Evolutionary conservation across 1,140 invertebrate species (phyloP).

Genomic region (Drosophila funebris): DNA sequence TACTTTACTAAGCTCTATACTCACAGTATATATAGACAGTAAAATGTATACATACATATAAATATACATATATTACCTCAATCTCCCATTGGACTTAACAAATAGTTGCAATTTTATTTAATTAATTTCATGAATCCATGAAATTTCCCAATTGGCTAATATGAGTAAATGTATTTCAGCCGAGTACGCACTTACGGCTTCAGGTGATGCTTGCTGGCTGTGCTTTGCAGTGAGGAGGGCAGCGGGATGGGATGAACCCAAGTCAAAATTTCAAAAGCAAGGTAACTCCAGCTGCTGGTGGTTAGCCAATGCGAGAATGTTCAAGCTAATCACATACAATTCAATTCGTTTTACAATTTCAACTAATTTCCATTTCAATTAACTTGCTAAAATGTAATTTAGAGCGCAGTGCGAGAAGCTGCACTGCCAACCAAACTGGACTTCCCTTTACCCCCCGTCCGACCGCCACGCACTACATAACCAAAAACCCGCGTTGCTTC

Average conservation of each 20-base stretch:
- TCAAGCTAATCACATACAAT: constrained; percentile 83
- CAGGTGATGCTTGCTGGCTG: neutral
- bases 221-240: neutral
- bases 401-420: constrained; percentile 51
- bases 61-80: too few species aligned
- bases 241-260: neutral
- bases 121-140: neutral
- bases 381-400: constrained; percentile 84
- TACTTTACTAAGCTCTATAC: too few species aligned
- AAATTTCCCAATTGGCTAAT: neutral
- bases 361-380: constrained; percentile 84
- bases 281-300: constrained; percentile 9
- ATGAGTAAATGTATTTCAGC: neutral
- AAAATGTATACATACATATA: too few species aligned
- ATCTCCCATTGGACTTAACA: neutral
- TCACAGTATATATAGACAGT: too few species aligned
- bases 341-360: constrained; percentile 84
- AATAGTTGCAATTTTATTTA: neutral
- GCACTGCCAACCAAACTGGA: constrained; percentile 32
- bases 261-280: neutral
- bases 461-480: too few species aligned
- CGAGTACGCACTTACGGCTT: neutral
- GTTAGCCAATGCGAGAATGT: constrained; percentile 80
- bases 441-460: neutral
- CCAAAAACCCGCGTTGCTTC: constrained; percentile 60